Conservation (phyloP, 1,140 invertebrate species). For the Heterodera carotae region DNA sequence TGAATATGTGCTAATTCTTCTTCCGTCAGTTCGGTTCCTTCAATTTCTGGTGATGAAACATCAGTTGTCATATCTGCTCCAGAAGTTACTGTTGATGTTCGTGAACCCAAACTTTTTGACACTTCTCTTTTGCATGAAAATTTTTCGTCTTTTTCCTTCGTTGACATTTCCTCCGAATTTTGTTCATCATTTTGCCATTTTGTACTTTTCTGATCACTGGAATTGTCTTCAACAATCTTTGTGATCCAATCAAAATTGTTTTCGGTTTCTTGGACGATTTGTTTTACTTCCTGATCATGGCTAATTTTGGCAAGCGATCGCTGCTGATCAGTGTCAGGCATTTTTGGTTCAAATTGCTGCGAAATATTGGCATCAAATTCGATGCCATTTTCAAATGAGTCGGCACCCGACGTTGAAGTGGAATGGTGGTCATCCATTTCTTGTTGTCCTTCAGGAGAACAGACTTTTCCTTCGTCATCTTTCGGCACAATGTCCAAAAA, state of each 20-base stretch:
- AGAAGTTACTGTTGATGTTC: neutral
- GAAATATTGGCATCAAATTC: neutral
- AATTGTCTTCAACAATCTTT: neutral
- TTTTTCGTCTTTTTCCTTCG: neutral
- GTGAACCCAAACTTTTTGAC: neutral
- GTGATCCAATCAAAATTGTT: slow-evolving; percentile 8
- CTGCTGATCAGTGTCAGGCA: neutral
- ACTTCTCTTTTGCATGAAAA: neutral
- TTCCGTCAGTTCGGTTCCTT: slow-evolving; percentile 29
- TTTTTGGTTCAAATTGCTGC: neutral
- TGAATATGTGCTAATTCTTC: slow-evolving; percentile 17
- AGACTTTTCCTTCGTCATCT: too few species aligned
- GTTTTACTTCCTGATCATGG: neutral
- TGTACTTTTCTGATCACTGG: neutral
- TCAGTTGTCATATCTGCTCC: slow-evolving; percentile 7
- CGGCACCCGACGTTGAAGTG: slow-evolving; percentile 14
- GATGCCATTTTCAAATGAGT: neutral
- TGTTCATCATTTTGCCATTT: neutral
- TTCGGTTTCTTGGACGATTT: neutral
- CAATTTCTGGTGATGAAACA: slow-evolving; percentile 29
- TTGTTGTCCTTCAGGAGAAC: too few species aligned
- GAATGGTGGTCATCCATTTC: too few species aligned
- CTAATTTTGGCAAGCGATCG: neutral
- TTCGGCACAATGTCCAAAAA: neutral
- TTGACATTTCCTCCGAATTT: too few species aligned